phyloP scores from a whole-genome alignment of 2,888 invertebrate genomes.

The Pomacea canaliculata region DNA sequence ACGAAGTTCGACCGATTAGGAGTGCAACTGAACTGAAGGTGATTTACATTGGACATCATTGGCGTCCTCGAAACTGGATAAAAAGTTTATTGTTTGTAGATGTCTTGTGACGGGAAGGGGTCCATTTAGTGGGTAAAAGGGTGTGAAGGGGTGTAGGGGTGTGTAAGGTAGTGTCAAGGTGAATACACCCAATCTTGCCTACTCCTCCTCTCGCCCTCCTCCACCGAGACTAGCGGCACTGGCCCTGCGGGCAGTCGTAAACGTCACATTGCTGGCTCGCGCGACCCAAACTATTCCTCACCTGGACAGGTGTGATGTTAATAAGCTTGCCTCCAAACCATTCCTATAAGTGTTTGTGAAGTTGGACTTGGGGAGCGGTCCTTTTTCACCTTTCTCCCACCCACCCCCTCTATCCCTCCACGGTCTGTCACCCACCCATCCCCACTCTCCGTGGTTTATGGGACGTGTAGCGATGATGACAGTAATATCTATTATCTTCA shows the following conservation, averaged over 20 bases:
- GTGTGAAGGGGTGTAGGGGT: no score
- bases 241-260: conserved; percentile 6
- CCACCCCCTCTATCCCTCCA: neutral
- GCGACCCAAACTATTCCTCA: neutral
- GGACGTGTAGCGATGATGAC: conserved; percentile 12
- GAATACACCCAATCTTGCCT: no score
- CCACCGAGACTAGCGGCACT: neutral
- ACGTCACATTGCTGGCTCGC: neutral
- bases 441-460: neutral
- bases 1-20: no score
- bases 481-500: conserved; percentile 14
- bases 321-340: conserved; percentile 1
- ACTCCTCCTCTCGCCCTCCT: neutral
- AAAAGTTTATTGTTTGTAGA: no score
- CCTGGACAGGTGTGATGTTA: conserved; percentile 15
- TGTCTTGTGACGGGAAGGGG: no score
- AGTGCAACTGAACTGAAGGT: no score
- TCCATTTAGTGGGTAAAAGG: no score
- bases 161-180: no score
- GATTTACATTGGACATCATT: no score
- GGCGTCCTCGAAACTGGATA: no score
- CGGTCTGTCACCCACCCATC: neutral
- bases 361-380: neutral
- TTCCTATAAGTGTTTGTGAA: conserved; percentile 3
- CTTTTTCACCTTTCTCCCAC: neutral